Evolutionary conservation across 2,797 vertebrate species (phyloP), one percentile per base, ranked within the genome.

Genomic region (Sardinella longiceps): DNA sequence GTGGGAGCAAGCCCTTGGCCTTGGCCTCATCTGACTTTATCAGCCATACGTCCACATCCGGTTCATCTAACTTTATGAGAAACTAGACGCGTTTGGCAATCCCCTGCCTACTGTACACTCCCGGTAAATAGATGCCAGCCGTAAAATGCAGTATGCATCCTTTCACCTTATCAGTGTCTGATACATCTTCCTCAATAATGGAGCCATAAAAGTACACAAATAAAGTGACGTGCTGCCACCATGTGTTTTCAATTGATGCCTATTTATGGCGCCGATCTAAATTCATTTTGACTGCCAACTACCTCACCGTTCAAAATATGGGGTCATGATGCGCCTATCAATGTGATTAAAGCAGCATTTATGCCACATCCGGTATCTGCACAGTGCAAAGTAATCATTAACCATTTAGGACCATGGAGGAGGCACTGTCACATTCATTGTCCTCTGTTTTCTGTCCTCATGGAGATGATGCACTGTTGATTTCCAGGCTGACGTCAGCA

Each of bases 161-260:
- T 77, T 33, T 39, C 0, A 15, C 39, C 70, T 77, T 39, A 23
- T 77, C 37, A 39, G 7, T 33, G 37, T 43, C 70, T 39, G 37
- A 43, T 43, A 4, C 15, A 77, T 77, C 70, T 39, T 77, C 70
- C 70, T 77, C 70, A 77, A 77, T 43, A 20, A 58, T 77, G 70
- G 2, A 39, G 18, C 70, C 70, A 77, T 77, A 43, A 77, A 77
- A 39, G 1, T 23, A 33, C 70, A 39, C 70, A 43, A 37, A 10
- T 18, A 18, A 77, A 2, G 70, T 37, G 14, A 70, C 37, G 14
- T 37, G n/a, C 25, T 28, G n/a, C 14, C 70, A 77, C 37, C 33
- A 33, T 77, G 63, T 37, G 63, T 28, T 33, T 20, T 23, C n/a
- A 77, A 77, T 77, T 77, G 70, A 77, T 77, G 18, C 33, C 4